phyloP scores from a whole-genome alignment of 2,797 vertebrate genomes.

The Diglossa cyanea region DNA sequence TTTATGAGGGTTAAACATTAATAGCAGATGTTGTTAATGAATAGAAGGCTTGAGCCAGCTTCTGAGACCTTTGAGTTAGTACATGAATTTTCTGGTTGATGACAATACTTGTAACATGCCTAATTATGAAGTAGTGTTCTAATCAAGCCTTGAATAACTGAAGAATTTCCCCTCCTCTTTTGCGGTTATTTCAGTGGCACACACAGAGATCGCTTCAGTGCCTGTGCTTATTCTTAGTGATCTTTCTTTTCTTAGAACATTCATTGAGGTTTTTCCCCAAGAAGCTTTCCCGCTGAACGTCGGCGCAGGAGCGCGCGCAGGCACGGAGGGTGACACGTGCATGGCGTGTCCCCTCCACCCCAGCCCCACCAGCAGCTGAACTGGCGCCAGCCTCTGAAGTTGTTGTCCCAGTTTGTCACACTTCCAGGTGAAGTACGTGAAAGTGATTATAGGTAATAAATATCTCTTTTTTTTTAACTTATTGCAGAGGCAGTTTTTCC shows the following conservation, averaged over 20 bases:
- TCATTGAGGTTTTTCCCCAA: conserved; percentile 42
- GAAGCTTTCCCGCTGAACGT: neutral
- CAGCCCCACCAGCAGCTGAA: neutral
- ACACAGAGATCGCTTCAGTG: conserved; percentile 55
- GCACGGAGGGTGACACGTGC: neutral
- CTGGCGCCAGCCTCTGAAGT: conserved; percentile 32
- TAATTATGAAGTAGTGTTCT: conserved; percentile 46
- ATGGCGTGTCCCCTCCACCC: neutral
- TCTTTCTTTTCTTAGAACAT: conserved; percentile 51
- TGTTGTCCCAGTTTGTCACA: conserved; percentile 62
- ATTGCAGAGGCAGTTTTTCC: conserved; percentile 99
- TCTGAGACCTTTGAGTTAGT: conserved; percentile 62
- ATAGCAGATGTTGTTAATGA: conserved; percentile 70
- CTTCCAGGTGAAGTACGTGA: conserved; percentile 71
- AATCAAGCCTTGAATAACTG: conserved; percentile 69
- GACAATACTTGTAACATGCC: conserved; percentile 61
- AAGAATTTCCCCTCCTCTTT: conserved; percentile 64
- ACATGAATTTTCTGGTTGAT: conserved; percentile 71
- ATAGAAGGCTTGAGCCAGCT: conserved; percentile 47
- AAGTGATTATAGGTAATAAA: conserved; percentile 99
- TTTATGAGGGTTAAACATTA: conserved; percentile 69
- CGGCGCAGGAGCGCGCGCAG: neutral
- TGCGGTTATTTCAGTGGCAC: conserved; percentile 65
- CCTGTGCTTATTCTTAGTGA: conserved; percentile 52
- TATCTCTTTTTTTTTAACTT: conserved; percentile 85